These are phyloP conservation scores for Enteromius unitaeniatus DNA, from an alignment of 2,797 vertebrate genomes.

Conservation along the genomic window DNA sequence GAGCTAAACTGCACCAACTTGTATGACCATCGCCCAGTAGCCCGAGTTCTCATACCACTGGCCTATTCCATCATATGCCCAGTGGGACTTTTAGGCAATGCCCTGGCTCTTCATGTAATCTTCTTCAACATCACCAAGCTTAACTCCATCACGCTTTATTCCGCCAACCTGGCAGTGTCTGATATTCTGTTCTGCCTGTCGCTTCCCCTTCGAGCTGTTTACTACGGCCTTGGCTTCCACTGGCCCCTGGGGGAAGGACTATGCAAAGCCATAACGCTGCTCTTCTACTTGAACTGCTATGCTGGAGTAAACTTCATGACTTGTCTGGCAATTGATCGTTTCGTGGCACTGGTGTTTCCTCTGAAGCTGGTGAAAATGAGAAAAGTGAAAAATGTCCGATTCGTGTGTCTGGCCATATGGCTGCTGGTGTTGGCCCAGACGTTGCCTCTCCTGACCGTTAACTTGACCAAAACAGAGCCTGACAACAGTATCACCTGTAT, in stretches of 20 bases:
- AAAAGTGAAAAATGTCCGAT: conserved; percentile 57
- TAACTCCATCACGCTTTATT: conserved; percentile 73
- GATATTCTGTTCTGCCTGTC: conserved; percentile 76
- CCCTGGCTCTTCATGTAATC: conserved; percentile 80
- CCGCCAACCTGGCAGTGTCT: conserved; percentile 73
- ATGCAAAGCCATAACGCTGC: conserved; percentile 69
- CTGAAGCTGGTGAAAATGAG: conserved; percentile 49
- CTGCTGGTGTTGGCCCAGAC: conserved; percentile 71
- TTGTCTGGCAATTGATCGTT: conserved; percentile 73
- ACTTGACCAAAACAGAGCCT: conserved; percentile 52
- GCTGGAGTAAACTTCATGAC: conserved; percentile 78
- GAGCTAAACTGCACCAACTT: conserved; percentile 31
- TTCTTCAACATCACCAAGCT: conserved; percentile 76
- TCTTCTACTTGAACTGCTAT: conserved; percentile 76
- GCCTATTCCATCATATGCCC: conserved; percentile 81
- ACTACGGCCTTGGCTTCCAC: conserved; percentile 70
- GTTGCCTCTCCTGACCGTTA: conserved; percentile 63
- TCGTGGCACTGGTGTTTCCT: conserved; percentile 68
- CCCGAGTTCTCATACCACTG: conserved; percentile 78
- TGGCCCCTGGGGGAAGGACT: conserved; percentile 75
- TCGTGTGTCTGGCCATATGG: conserved; percentile 67
- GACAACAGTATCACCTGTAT: conserved; percentile 71
- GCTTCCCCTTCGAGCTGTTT: conserved; percentile 70
- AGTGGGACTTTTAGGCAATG: conserved; percentile 80
- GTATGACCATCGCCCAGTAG: conserved; percentile 56